Base-by-base conservation (phyloP, 2,113 vertebrate species). In the Bostrychus sinensis region DNA sequence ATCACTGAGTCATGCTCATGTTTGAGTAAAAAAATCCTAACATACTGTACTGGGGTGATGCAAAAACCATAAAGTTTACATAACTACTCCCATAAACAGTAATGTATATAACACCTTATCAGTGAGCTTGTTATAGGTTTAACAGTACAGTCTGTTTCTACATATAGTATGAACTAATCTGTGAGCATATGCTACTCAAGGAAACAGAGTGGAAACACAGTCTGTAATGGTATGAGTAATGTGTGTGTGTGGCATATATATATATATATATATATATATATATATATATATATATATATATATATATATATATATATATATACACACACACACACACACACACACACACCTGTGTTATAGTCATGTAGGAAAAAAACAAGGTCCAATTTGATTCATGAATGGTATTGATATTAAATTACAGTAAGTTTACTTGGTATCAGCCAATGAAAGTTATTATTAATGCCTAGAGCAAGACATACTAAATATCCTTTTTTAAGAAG, bases 41-140 rank as follows among this genome's bases (percentile, higher is more conserved):
- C 12, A 25, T n/a, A 17, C 12, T 26, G 22, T 16, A 3, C 22
- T 25, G 22, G 20, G 20, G 6, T 4, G 23, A 19, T 37, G 39
- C 28, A 68, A 14, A 36, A 34, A 46, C 28, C 46, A 16, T 28
- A 38, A 32, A 14, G 14, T 41, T 37, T 51, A 58, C n/a, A 22
- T 54, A 59, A 72, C 11, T 1, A 60, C 26, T 11, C 28, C 38
- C 25, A 56, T 39, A 56, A 68, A 65, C 51, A 45, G 1, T 9
- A 26, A 22, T 68, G 64, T 77, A 73, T 11, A 62, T 71, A 68
- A 83, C 54, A 46, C 45, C 51, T 43, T 30, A 50, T 23, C 13
- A n/a, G 43, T 58, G 23, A 38, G 26, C 36, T 9, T 51, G 19
- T 34, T 9, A n/a, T 26, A 55, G 12, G 11, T 66, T 26, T 50